These are phyloP conservation scores for Okamejei kenojei DNA, from an alignment of 2,797 vertebrate genomes.

Conservation along the genomic window DNA sequence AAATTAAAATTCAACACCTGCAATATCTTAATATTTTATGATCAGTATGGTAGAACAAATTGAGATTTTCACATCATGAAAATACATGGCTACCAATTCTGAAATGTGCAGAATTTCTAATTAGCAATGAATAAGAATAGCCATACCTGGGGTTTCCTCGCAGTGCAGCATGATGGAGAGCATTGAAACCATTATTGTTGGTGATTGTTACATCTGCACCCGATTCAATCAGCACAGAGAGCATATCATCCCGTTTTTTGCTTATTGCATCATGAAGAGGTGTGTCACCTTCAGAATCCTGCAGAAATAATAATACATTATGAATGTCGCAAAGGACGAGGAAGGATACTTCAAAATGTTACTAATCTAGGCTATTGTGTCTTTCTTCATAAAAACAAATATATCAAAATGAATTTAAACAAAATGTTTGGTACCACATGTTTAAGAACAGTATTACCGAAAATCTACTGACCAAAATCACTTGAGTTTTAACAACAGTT, in stretches of 20 bases:
- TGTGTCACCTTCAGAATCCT: conserved; percentile 99
- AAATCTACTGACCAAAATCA: neutral
- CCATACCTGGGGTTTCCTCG: conserved; percentile 95
- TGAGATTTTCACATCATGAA: neutral
- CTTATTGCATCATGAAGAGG: conserved; percentile 98
- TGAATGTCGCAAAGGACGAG: neutral
- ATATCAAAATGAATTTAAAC: neutral
- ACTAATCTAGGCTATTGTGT: neutral
- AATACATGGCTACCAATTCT: neutral
- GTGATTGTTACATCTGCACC: conserved; percentile 97
- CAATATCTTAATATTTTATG: too few relatives aligned
- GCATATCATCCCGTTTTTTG: conserved; percentile 96
- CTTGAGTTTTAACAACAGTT: neutral
- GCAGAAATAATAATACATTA: conserved; percentile 34
- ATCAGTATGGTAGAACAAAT: too few relatives aligned
- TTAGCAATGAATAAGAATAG: neutral
- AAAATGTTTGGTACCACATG: neutral
- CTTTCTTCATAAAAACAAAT: neutral
- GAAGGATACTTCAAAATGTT: neutral
- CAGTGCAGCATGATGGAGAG: conserved; percentile 90
- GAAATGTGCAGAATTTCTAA: too few relatives aligned
- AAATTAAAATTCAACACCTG: too few relatives aligned
- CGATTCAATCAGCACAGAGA: conserved; percentile 90
- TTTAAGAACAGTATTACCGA: too few relatives aligned
- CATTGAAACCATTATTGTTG: conserved; percentile 98